A percentile compares a stretch with the other conserved stretches of the same genome.
Conservation (phyloP, 2,113 vertebrate species). For the Pluvianellus socialis region DNA sequence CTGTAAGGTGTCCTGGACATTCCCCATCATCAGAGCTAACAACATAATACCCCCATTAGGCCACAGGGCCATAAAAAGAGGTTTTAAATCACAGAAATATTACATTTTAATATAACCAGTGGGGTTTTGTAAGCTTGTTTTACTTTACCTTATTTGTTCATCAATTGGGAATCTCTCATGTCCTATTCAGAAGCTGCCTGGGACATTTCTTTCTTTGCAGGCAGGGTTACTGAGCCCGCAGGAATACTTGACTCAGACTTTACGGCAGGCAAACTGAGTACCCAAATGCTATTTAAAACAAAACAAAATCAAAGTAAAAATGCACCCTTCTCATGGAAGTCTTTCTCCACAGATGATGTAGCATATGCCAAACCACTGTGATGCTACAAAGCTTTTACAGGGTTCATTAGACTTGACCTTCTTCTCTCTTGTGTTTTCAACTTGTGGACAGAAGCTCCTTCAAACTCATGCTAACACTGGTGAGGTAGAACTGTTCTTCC, state of each 20-base stretch:
- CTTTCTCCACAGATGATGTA: not conserved
- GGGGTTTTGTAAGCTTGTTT: not conserved
- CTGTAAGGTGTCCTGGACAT: not conserved
- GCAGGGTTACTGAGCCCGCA: not conserved
- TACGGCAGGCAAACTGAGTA: not conserved
- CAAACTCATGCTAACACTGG: not conserved
- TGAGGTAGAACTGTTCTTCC: not conserved
- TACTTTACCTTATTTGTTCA: not conserved
- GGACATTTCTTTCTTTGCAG: not conserved
- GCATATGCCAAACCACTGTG: not conserved
- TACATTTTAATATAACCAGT: not conserved
- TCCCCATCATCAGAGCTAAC: not conserved
- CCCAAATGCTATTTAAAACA: not conserved
- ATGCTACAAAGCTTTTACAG: not conserved
- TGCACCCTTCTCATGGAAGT: not conserved
- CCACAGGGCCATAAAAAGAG: not conserved
- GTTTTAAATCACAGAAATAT: not conserved
- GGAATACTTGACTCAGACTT: not conserved
- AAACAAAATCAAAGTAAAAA: slow-evolving; percentile 7
- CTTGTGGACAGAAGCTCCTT: not conserved
- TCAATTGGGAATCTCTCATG: not conserved
- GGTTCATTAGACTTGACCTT: not conserved
- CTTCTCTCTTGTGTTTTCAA: not conserved
- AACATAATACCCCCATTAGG: not conserved
- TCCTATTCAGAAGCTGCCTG: not conserved